Evolutionary conservation across 2,113 vertebrate species (phyloP).

Genomic region (Probosciger aterrimus): DNA sequence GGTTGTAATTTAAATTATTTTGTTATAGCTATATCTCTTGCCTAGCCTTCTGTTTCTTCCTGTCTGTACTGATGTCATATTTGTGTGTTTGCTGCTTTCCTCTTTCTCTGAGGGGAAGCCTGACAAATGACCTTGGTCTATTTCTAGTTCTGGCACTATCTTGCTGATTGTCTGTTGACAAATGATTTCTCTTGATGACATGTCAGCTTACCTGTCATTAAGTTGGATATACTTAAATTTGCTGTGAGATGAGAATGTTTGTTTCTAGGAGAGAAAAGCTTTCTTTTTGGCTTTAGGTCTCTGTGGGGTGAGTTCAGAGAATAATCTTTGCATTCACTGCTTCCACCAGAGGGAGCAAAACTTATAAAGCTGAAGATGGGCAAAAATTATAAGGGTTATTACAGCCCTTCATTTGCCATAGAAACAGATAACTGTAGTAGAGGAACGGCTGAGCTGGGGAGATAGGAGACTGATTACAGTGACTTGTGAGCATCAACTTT

Average conservation of each 20-base stretch:
- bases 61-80: not conserved
- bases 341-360: slow-evolving; percentile 47
- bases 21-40: not conserved
- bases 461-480: not conserved
- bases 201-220: not conserved
- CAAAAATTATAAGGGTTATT: not conserved
- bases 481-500: not conserved
- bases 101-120: not conserved
- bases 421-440: not conserved
- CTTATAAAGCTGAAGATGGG: not conserved
- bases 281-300: not conserved
- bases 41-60: not conserved
- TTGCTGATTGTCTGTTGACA: not conserved
- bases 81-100: not conserved
- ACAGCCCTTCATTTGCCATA: not conserved
- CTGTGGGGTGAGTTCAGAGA: not conserved
- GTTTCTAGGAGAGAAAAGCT: not conserved
- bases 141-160: not conserved
- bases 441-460: not conserved
- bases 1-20: not conserved
- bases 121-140: not conserved
- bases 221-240: not conserved
- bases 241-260: not conserved
- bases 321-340: not conserved
- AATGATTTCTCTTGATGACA: not conserved